Percentiles rank a stretch among this genome's conserved stretches.
phyloP scores from a whole-genome alignment of 92 coral and sea anemone species.

The Parazoanthus darwini region DNA sequence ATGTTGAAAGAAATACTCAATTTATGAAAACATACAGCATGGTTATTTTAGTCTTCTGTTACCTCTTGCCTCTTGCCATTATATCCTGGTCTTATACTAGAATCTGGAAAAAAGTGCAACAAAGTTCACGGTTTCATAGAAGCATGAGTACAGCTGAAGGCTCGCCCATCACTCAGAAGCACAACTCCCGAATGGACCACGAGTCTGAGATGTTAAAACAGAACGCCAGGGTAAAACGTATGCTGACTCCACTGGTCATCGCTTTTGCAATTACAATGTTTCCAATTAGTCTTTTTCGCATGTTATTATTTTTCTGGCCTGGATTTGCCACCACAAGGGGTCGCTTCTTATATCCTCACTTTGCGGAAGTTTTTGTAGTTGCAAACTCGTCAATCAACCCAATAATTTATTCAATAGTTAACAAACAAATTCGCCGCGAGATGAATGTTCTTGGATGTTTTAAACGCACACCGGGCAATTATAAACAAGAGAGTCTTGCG shows the following conservation, averaged over 20 bases:
- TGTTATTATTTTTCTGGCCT: conserved; percentile 13
- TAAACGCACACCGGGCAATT: not conserved
- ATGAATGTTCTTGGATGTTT: not conserved
- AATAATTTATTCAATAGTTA: conserved; percentile 47
- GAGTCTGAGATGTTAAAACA: conserved; percentile 18
- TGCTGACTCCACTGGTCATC: conserved; percentile 54
- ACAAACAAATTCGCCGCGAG: conserved; percentile 41
- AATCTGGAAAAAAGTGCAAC: conserved; percentile 12
- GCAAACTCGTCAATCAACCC: conserved; percentile 55
- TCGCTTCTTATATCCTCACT: not conserved
- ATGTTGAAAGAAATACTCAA: not conserved
- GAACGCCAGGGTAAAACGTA: conserved; percentile 49
- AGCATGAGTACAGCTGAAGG: not conserved
- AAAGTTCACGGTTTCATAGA: conserved; percentile 17
- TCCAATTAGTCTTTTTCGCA: conserved; percentile 48
- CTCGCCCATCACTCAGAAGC: not conserved
- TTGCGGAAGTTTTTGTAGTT: not conserved
- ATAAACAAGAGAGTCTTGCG: not conserved
- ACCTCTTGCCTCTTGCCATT: conserved; percentile 30
- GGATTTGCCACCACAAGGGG: conserved; percentile 4
- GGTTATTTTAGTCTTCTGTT: not conserved
- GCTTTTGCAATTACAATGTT: conserved; percentile 58
- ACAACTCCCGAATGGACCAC: not conserved
- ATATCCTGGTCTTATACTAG: conserved; percentile 21
- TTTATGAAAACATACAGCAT: not conserved